Percentiles rank a stretch among this genome's conserved stretches.
Evolutionary conservation across 2,797 vertebrate genomes (phyloP).

Genomic region (Hozukius guyotensis): DNA sequence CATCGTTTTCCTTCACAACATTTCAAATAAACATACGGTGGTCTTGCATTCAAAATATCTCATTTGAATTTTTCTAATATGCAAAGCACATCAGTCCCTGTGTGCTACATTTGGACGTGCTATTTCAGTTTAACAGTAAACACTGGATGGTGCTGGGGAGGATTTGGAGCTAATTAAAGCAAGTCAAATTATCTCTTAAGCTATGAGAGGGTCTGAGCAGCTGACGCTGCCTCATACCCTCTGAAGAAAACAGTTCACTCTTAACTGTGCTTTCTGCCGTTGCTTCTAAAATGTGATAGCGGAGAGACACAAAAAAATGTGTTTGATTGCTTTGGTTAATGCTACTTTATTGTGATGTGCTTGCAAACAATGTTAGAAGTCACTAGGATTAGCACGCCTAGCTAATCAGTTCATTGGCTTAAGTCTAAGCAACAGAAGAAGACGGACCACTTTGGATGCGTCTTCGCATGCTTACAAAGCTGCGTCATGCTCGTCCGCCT

Average conservation of each 20-base stretch:
- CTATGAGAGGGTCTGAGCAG: slow-evolving; percentile 9
- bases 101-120: not conserved
- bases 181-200: slow-evolving; percentile 30
- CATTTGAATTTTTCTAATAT: not conserved
- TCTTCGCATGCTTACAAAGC: slow-evolving; percentile 9
- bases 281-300: not conserved
- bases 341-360: slow-evolving; percentile 5
- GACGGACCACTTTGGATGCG: slow-evolving; percentile 6
- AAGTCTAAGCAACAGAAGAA: not conserved
- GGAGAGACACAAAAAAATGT: not conserved
- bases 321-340: not conserved
- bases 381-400: slow-evolving; percentile 21
- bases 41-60: not conserved
- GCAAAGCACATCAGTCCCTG: not conserved
- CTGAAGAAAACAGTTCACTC: not conserved
- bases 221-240: not conserved
- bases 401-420: slow-evolving; percentile 48
- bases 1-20: not conserved
- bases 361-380: slow-evolving; percentile 15
- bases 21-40: not conserved
- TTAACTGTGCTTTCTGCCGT: not conserved
- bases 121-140: slow-evolving; percentile 15
- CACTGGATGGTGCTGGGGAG: slow-evolving; percentile 1
- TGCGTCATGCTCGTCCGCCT: slow-evolving; percentile 14
- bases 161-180: slow-evolving; percentile 55